Percentiles rank a stretch among this genome's conserved stretches.
phyloP scores from a whole-genome alignment of 2,888 invertebrate species.

The Mechanitis mazaeus region DNA sequence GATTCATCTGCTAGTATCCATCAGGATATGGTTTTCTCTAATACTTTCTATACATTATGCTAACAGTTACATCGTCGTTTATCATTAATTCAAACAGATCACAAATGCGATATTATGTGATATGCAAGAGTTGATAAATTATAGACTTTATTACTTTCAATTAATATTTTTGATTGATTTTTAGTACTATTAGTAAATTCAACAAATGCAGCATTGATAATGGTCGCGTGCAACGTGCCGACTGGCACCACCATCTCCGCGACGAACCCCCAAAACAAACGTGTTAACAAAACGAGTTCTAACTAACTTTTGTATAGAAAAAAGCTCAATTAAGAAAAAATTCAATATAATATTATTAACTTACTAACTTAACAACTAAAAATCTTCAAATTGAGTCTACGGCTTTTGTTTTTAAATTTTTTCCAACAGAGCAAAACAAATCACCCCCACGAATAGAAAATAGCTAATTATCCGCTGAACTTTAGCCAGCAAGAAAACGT shows the following conservation, averaged over 20 bases:
- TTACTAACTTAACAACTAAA: slow-evolving; percentile 38
- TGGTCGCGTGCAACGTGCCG: slow-evolving; percentile 67
- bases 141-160: slow-evolving; percentile 42
- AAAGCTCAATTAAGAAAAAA: background rate
- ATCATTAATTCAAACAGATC: too few relatives aligned
- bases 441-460: slow-evolving; percentile 69
- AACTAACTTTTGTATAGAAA: slow-evolving; percentile 22
- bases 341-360: slow-evolving; percentile 15
- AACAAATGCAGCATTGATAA: slow-evolving; percentile 53
- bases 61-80: too few relatives aligned
- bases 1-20: too few relatives aligned
- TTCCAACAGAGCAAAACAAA: slow-evolving; percentile 46
- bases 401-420: slow-evolving; percentile 54
- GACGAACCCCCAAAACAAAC: slow-evolving; percentile 62
- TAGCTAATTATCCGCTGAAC: slow-evolving; percentile 74
- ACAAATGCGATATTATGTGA: too few relatives aligned
- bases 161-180: slow-evolving; percentile 49
- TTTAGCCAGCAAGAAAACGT: slow-evolving; percentile 66
- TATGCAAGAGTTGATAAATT: slow-evolving; percentile 40
- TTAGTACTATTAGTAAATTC: slow-evolving; percentile 40
- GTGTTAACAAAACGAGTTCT: slow-evolving; percentile 54
- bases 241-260: slow-evolving; percentile 75
- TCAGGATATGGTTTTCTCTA: too few relatives aligned
- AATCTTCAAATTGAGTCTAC: slow-evolving; percentile 41
- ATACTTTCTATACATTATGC: too few relatives aligned